phyloP scores from a whole-genome alignment of 1,140 invertebrate genomes.

The Nasonia giraulti region DNA sequence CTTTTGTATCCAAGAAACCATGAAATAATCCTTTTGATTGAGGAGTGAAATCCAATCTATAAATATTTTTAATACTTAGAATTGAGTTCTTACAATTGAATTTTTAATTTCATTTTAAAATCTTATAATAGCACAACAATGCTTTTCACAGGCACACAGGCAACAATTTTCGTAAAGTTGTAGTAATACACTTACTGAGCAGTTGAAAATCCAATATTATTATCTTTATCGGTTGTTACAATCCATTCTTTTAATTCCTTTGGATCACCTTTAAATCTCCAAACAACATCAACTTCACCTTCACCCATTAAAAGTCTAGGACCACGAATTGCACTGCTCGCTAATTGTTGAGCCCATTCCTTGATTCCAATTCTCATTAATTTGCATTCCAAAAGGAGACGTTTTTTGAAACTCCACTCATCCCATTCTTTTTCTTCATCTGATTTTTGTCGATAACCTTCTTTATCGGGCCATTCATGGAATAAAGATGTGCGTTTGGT shows the following conservation, averaged over 20 bases:
- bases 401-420: conserved; percentile 61
- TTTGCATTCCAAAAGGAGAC: conserved; percentile 80
- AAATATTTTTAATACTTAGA: conserved; percentile 46
- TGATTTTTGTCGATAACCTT: conserved; percentile 21
- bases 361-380: conserved; percentile 82
- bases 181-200: conserved; percentile 70
- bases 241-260: conserved; percentile 83
- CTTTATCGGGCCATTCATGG: conserved; percentile 39
- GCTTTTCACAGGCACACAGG: too few relatives aligned
- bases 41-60: conserved; percentile 77
- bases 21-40: conserved; percentile 85
- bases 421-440: conserved; percentile 44
- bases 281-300: conserved; percentile 82
- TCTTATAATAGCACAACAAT: neutral
- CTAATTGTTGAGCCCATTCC: conserved; percentile 74
- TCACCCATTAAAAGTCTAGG: conserved; percentile 56
- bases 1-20: conserved; percentile 80
- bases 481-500: conserved; percentile 32
- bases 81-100: neutral
- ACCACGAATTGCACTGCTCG: conserved; percentile 65
- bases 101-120: neutral
- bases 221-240: conserved; percentile 85
- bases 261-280: conserved; percentile 79
- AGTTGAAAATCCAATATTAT: conserved; percentile 85
- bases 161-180: neutral